Conservation (phyloP, 2,888 invertebrate species). For the Dione juno region DNA sequence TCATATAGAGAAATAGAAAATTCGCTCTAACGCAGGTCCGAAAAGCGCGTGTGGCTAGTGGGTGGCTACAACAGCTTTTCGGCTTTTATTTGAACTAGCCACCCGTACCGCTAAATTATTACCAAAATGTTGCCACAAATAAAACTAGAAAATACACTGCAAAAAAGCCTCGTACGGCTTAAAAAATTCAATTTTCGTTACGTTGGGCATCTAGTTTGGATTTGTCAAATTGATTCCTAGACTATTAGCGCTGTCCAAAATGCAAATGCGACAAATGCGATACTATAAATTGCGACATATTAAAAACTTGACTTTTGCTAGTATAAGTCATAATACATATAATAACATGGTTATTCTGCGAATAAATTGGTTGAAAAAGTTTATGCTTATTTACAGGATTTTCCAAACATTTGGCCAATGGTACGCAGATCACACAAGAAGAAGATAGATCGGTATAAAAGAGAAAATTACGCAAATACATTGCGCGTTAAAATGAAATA, state of each 20-base stretch:
- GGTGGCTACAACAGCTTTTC: conserved; percentile 46
- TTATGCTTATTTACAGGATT: too few species aligned
- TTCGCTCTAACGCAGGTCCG: conserved; percentile 36
- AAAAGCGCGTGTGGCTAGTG: conserved; percentile 48
- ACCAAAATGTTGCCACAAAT: conserved; percentile 54
- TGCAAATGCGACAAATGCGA: too few species aligned
- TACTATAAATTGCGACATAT: not conserved
- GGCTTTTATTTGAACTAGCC: conserved; percentile 50
- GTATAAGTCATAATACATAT: too few species aligned
- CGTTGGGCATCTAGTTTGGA: conserved; percentile 44
- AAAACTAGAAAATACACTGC: conserved; percentile 49
- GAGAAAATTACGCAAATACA: too few species aligned
- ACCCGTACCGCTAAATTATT: conserved; percentile 51
- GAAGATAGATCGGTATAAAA: too few species aligned
- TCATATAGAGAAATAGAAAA: conserved; percentile 45
- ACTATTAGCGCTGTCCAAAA: conserved; percentile 6
- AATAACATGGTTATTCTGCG: too few species aligned
- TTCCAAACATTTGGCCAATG: too few species aligned
- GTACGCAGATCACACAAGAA: too few species aligned
- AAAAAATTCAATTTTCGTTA: conserved; percentile 54
- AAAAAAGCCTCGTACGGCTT: conserved; percentile 52
- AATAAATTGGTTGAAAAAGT: too few species aligned
- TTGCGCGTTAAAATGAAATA: too few species aligned
- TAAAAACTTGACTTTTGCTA: not conserved
- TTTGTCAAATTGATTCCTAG: conserved; percentile 46